Conservation (phyloP, 2,113 vertebrate genomes). For the Charina bottae region DNA sequence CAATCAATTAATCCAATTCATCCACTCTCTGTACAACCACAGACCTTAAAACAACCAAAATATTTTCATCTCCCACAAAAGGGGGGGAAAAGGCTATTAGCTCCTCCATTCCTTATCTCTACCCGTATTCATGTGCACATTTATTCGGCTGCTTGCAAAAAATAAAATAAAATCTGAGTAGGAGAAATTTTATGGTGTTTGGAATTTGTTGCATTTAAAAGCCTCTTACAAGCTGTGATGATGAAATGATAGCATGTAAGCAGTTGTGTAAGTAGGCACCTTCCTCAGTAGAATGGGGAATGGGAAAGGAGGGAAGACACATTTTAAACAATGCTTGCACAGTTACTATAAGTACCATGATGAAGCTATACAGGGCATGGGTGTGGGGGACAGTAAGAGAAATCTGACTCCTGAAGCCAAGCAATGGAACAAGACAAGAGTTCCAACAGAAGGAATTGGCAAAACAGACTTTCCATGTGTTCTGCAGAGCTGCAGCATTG, state of each 20-base stretch:
- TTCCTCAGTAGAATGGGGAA: background rate
- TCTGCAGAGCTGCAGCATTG: background rate
- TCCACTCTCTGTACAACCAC: background rate
- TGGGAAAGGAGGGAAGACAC: background rate
- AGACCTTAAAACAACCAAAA: background rate
- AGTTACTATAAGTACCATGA: background rate
- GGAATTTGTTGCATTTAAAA: background rate
- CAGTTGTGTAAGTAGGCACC: background rate
- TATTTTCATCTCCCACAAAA: background rate
- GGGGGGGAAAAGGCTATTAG: background rate
- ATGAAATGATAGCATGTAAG: background rate
- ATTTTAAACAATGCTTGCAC: background rate
- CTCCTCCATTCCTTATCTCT: background rate
- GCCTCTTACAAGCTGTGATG: background rate
- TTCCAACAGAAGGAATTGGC: background rate
- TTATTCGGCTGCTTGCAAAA: background rate
- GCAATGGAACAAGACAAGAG: background rate
- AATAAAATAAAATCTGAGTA: background rate
- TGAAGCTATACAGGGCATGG: background rate
- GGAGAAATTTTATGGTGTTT: background rate
- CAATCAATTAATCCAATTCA: background rate
- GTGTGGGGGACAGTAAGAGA: background rate
- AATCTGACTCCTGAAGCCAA: background rate
- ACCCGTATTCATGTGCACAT: background rate
- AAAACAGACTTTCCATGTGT: background rate